Base-by-base conservation (phyloP, 2,888 invertebrate species). In the Axea sp. region DNA sequence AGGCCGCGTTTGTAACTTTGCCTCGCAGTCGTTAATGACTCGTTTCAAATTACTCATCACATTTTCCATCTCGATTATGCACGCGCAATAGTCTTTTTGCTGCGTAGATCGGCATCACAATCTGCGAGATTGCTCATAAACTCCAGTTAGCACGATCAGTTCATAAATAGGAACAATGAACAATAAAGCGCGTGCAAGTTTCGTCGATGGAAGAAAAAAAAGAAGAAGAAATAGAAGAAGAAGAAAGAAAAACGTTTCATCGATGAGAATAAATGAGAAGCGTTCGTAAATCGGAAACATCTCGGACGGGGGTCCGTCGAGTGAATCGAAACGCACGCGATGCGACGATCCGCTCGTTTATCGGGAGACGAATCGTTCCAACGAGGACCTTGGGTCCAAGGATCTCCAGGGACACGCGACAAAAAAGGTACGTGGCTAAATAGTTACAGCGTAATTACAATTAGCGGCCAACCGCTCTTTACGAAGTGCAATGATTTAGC, bases 31-130 rank as follows among this genome's bases (percentile, higher is more conserved):
- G 55, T 71, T 71, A 71, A 71, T 71, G 71, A 71, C 71, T 55
- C 49, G 55, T 39, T 49, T 57, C 49, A 71, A 71, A 62, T 64
- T 72, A 64, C 72, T 72, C 64, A 72, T 64, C 72, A 72, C 41
- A 72, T 72, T 72, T 72, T 64, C 64, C 43, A 65, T 64, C 59
- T 55, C 51, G 72, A 65, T 59, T 65, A 65, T 65, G 51, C 65
- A 65, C 72, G 65, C 71, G 55, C 43, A 43, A 49, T 65, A 73
- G 64, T 62, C 47, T 57, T 41, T 62, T 62, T 55, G 55, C 59
- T 35, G 12, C 33, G 51, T 3, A 51, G 68, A 64, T 72, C 72
- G 26, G 65, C 41, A 31, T 19, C n/a, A 37, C 64, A 64, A 72
- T 64, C 64, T 64, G 41, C 57, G 51, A 33, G 64, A 72, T 64